Evolutionary conservation across 2,888 invertebrate species (phyloP).

Genomic region (Campoplex capitator): DNA sequence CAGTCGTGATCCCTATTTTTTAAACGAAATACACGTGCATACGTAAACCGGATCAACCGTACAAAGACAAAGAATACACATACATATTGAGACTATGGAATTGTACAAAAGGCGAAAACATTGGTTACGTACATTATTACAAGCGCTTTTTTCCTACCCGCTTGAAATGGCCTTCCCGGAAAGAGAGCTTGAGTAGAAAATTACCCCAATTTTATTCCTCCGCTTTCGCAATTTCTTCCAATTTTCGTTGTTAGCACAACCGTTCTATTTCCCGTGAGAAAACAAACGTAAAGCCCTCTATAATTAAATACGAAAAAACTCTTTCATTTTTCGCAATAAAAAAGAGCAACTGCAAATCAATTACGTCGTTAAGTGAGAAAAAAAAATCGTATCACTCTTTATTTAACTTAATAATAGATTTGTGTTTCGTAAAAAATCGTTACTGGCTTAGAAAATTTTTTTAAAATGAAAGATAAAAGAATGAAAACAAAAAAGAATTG

Average conservation of each 20-base stretch:
- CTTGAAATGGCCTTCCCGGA: neutral
- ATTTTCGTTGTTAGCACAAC: neutral
- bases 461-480: neutral
- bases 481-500: conserved; percentile 17
- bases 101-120: neutral
- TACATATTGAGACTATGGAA: neutral
- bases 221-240: neutral
- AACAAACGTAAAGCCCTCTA: neutral
- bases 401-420: neutral
- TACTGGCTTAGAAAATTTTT: neutral
- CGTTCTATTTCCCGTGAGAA: neutral
- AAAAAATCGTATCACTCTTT: neutral
- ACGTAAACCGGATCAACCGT: too few relatives aligned
- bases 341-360: neutral
- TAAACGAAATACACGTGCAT: too few relatives aligned
- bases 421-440: conserved; percentile 6
- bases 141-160: neutral
- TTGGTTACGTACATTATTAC: neutral
- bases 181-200: conserved; percentile 16
- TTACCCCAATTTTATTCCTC: neutral
- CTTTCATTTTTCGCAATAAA: neutral
- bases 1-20: too few relatives aligned
- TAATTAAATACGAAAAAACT: neutral
- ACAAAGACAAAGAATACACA: neutral
- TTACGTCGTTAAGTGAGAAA: neutral